These are phyloP conservation scores for Ictalurus punctatus DNA, from an alignment of 2,113 vertebrate species.

Conservation along the genomic window DNA sequence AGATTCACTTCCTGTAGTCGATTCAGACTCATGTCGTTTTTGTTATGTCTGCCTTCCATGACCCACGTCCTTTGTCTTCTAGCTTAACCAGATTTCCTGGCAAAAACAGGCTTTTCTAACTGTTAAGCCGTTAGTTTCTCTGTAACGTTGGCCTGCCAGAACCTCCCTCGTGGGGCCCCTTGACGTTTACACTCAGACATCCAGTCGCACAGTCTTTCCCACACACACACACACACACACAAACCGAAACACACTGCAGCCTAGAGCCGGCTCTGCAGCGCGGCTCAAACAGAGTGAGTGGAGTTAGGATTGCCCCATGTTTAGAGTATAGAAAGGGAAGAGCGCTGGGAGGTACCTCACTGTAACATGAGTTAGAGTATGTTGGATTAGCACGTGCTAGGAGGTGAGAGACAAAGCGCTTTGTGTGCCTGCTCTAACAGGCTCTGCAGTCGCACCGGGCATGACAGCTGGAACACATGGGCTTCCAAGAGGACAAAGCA, in stretches of 20 bases:
- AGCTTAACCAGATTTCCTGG: background rate
- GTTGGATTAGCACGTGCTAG: slow-evolving; percentile 36
- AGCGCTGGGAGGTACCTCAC: background rate
- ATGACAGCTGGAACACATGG: slow-evolving; percentile 14
- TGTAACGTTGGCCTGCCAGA: slow-evolving; percentile 38
- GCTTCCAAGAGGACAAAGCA: slow-evolving; percentile 12
- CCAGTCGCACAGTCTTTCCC: slow-evolving; percentile 44
- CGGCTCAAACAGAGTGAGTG: slow-evolving; percentile 18
- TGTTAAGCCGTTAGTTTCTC: slow-evolving; percentile 32
- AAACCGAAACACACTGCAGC: slow-evolving; percentile 43
- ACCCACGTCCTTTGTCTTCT: slow-evolving; percentile 27
- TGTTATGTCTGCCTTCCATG: background rate
- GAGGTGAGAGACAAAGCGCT: background rate
- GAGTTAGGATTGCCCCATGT: background rate
- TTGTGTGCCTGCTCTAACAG: background rate
- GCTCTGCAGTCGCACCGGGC: background rate
- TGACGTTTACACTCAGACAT: slow-evolving; percentile 51
- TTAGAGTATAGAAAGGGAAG: background rate
- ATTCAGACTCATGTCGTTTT: background rate
- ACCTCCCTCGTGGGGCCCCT: slow-evolving; percentile 51
- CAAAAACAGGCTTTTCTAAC: slow-evolving; percentile 25
- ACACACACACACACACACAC: slow-evolving; percentile 42
- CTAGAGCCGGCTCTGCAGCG: slow-evolving; percentile 51
- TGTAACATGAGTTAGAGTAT: background rate
- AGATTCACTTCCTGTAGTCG: background rate